These are phyloP conservation scores for Cryptocephalus moraei DNA, from an alignment of 2,888 invertebrate species.

Conservation along the genomic window DNA sequence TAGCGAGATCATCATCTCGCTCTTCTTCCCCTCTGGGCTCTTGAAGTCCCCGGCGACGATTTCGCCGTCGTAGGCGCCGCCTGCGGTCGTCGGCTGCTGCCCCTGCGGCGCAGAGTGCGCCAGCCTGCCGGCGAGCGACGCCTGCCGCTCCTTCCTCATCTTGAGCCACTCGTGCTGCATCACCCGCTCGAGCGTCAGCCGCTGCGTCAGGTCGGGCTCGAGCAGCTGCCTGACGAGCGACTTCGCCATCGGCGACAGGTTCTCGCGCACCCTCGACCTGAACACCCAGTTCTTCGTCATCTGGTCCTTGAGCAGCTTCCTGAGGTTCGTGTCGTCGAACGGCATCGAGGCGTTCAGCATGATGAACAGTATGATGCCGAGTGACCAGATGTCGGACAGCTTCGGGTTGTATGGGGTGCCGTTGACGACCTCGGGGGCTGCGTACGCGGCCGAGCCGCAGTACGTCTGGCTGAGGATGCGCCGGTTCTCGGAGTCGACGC, in stretches of 20 bases:
- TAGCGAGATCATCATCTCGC: conserved; percentile 34
- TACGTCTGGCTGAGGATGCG: conserved; percentile 80
- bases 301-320: conserved; percentile 75
- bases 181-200: conserved; percentile 65
- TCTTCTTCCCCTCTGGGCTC: conserved; percentile 35
- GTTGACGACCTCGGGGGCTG: conserved; percentile 88
- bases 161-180: conserved; percentile 68
- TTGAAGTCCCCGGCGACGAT: conserved; percentile 34
- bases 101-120: conserved; percentile 50
- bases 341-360: conserved; percentile 94
- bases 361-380: conserved; percentile 84
- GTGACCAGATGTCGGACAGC: conserved; percentile 86
- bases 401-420: conserved; percentile 84
- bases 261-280: conserved; percentile 56
- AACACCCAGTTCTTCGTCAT: conserved; percentile 71
- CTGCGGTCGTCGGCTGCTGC: conserved; percentile 22
- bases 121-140: conserved; percentile 48
- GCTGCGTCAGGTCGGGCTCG: conserved; percentile 72
- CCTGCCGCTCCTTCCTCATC: conserved; percentile 50
- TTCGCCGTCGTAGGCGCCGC: conserved; percentile 24
- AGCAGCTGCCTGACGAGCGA: conserved; percentile 69
- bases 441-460: conserved; percentile 95
- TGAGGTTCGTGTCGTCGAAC: conserved; percentile 78
- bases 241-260: conserved; percentile 60
- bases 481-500: conserved; percentile 60